Conservation (phyloP, 2,888 invertebrate genomes). For the Bombylius major region DNA sequence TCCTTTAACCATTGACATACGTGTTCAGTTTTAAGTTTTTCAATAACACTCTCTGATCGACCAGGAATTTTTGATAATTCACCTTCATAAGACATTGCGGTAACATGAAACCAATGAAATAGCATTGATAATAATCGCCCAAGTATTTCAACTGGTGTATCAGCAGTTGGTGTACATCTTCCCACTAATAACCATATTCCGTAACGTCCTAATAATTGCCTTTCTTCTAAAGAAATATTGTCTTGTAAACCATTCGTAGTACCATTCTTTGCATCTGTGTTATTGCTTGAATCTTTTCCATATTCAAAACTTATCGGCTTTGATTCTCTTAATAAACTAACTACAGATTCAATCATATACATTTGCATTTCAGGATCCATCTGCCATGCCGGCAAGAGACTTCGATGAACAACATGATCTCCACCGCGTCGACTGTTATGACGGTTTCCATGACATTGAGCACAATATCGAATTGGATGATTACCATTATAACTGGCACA, state of each 20-base stretch:
- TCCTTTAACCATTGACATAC: conserved; percentile 85
- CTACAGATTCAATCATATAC: conserved; percentile 87
- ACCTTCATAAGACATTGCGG: conserved; percentile 93
- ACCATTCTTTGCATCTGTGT: conserved; percentile 34
- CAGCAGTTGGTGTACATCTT: conserved; percentile 68
- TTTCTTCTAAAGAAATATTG: conserved; percentile 69
- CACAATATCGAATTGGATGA: conserved; percentile 88
- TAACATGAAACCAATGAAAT: conserved; percentile 99
- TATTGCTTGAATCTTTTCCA: conserved; percentile 38
- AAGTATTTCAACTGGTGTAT: conserved; percentile 64
- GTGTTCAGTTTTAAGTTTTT: conserved; percentile 83
- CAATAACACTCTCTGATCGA: conserved; percentile 73
- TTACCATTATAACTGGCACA: conserved; percentile 94
- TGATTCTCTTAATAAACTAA: conserved; percentile 85
- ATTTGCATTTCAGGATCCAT: conserved; percentile 85
- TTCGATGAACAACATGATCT: conserved; percentile 83
- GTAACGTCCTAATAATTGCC: conserved; percentile 82
- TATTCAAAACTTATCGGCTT: conserved; percentile 61
- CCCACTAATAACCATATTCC: conserved; percentile 97
- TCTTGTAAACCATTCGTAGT: conserved; percentile 39
- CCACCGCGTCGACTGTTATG: conserved; percentile 78
- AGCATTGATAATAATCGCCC: conserved; percentile 90
- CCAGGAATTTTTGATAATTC: conserved; percentile 37
- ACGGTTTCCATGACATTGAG: conserved; percentile 76
- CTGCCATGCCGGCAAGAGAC: conserved; percentile 75